Evolutionary conservation across 53 echinoderm and acorn worm species (phyloP), one percentile per base, ranked within the genome.

Genomic region (Arbacia lixula): DNA sequence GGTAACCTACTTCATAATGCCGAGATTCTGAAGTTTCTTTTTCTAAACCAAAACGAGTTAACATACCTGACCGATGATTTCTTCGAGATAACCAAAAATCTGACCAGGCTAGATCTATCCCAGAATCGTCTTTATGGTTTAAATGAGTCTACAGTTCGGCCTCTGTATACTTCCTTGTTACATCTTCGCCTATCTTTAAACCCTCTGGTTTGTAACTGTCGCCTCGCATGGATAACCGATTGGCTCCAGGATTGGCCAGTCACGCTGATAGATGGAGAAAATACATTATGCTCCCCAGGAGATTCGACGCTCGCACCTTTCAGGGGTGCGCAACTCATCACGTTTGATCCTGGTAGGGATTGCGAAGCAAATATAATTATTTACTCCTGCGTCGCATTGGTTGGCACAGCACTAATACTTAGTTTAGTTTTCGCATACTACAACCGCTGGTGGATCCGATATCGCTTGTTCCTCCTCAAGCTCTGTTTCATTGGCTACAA

Each of bases 401-500:
- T 30, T 43, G 74, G 31, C 11, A 16, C 52, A 34, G 32, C 17
- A n/a, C 8, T 34, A 3, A 53, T 53, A 20, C 19, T 74, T 17
- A 21, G 31, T 31, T 20, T 74, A 19, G 20, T 41, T 34, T 6
- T 74, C 28, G 34, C 30, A 50, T 74, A 74, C 74, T 74, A 74
- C 53, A 41, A 74, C 11, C 53, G 74, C n/a, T 74, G 74, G 74
- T 52, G 53, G 53, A 74, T 74, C 74, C 28, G 53, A 52, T 53
- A 74, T 20, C 16, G 35, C 1, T 20, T 74, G 19, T 74, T 74
- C 53, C 74, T 74, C 1, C 31, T 50, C 34, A 74, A 74, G 54
- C 5, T 74, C 21, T 34, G 53, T 14, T 74, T 74, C 10, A 34
- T 74, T 53, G 74, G 74, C 16, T 74, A 74, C 53, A 33, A 53